Evolutionary conservation across 2,113 vertebrate genomes (phyloP), one percentile per base, ranked within the genome.

Genomic region (Ammospiza nelsoni): DNA sequence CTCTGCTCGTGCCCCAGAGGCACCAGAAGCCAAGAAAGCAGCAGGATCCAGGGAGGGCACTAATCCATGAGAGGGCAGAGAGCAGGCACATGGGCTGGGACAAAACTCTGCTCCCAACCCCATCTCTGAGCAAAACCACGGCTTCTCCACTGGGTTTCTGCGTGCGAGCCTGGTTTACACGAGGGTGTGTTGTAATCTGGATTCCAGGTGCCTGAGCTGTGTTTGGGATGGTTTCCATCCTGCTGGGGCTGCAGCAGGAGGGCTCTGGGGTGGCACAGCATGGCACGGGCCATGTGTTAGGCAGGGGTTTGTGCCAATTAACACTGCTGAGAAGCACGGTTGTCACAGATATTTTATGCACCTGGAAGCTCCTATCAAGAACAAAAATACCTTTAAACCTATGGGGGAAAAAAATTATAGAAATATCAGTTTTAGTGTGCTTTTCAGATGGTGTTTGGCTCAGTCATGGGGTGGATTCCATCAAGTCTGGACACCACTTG

Each of bases 211-310:
- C 44, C 57, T 12, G 1, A 9, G 33, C 59, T 52, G 85, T 28
- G 0, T 18, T 67, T 11, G 88, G n/a, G 79, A 12, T 33, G 62
- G 52, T 62, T 80, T 63, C 44, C 87, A 94, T 80, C 29, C 72
- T 9, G 54, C 9, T 4, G 5, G 37, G 51, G 77, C 41, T 46
- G 74, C 82, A 39, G 78, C 16, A 9, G 83, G 71, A 63, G 83
- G 61, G 84, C 68, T 49, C 43, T 0, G 2, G 57, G 51, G 66
- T 59, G 83, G 31, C 67, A 52, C 49, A 15, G 80, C 37, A 68
- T 1, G 0, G 9, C 46, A 5, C 0, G 3, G n/a, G 6, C 72
- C 6, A 2, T 0, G 13, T 5, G 72, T 22, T 7, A 1, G 9
- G 35, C 2, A 4, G 87, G 78, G 54, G 9, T 58, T 59, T 35